Percentiles rank a stretch among this genome's conserved stretches.
Conservation (phyloP, 2,888 invertebrate species). For the Lasioglossum oenotherae region DNA sequence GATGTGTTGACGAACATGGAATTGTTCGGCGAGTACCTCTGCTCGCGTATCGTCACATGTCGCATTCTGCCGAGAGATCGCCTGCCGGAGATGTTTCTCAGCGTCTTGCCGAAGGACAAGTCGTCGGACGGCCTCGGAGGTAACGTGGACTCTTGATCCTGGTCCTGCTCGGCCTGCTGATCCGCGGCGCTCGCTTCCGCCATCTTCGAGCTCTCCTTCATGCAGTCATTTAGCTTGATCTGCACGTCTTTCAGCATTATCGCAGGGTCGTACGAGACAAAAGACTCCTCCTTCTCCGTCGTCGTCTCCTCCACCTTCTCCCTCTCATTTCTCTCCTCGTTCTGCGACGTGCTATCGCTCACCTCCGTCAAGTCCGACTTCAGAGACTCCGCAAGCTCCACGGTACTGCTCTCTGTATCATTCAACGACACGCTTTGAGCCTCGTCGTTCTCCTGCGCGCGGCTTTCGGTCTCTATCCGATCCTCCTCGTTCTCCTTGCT, state of each 20-base stretch:
- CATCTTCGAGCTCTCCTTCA: slow-evolving; percentile 76
- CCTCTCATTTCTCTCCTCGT: slow-evolving; percentile 54
- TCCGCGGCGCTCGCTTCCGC: slow-evolving; percentile 63
- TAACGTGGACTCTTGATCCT: background rate
- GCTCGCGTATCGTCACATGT: slow-evolving; percentile 76
- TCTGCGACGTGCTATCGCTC: slow-evolving; percentile 60
- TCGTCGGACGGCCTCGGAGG: slow-evolving; percentile 62
- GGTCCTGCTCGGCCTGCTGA: background rate
- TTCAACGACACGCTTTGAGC: slow-evolving; percentile 59
- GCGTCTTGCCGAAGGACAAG: slow-evolving; percentile 79
- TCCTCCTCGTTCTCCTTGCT: slow-evolving; percentile 20
- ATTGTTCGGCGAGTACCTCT: slow-evolving; percentile 79
- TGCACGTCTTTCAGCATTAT: slow-evolving; percentile 80
- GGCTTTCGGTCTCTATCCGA: slow-evolving; percentile 37
- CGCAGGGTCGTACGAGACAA: slow-evolving; percentile 76
- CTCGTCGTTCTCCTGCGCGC: slow-evolving; percentile 62
- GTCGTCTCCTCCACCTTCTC: slow-evolving; percentile 49
- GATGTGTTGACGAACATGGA: slow-evolving; percentile 82
- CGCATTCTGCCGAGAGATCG: slow-evolving; percentile 78
- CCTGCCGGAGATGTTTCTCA: slow-evolving; percentile 80
- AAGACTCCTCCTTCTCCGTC: slow-evolving; percentile 65
- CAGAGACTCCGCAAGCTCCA: slow-evolving; percentile 77
- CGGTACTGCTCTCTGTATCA: slow-evolving; percentile 70
- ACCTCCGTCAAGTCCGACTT: slow-evolving; percentile 74
- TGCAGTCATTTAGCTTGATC: slow-evolving; percentile 79